Conservation (phyloP, 92 coral and sea anemone genomes). For the Umimayanthus kanabou region DNA sequence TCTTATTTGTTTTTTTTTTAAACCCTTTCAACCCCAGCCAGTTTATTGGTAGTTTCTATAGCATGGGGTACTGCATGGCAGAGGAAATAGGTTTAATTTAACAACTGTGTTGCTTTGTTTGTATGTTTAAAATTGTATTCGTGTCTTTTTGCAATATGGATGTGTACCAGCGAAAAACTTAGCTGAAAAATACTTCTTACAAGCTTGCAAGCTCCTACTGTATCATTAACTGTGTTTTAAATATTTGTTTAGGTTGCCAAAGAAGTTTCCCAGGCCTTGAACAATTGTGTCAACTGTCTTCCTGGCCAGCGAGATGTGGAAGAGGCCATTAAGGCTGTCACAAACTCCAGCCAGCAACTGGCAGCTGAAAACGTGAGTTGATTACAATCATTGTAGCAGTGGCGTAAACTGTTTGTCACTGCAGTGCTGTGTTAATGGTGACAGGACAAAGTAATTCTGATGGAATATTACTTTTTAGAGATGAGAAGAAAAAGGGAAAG, state of each 20-base stretch:
- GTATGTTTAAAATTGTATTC: not conserved
- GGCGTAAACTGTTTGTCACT: too few species aligned
- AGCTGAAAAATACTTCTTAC: too few species aligned
- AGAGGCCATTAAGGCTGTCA: slow-evolving; percentile 93
- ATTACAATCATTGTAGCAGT: not conserved
- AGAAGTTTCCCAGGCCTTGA: slow-evolving; percentile 88
- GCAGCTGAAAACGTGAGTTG: slow-evolving; percentile 83
- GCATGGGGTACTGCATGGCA: too few species aligned
- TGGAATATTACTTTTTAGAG: too few species aligned
- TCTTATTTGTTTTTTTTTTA: not conserved
- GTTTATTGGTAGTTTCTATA: not conserved
- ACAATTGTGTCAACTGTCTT: slow-evolving; percentile 96
- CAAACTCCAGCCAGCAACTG: slow-evolving; percentile 81
- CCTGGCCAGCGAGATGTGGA: slow-evolving; percentile 99
- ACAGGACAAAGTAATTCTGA: too few species aligned
- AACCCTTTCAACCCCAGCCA: not conserved
- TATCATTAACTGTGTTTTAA: not conserved
- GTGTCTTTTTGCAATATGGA: not conserved
- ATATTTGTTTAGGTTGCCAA: slow-evolving; percentile 78
- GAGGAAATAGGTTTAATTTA: too few species aligned
- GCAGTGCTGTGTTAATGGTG: too few species aligned
- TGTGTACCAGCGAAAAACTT: too few species aligned
- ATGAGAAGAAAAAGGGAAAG: too few species aligned
- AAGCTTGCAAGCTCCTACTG: not conserved
- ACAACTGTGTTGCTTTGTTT: not conserved